These are phyloP conservation scores for Agapetus fuscipes DNA, from an alignment of 2,888 invertebrate genomes.

Conservation along the genomic window DNA sequence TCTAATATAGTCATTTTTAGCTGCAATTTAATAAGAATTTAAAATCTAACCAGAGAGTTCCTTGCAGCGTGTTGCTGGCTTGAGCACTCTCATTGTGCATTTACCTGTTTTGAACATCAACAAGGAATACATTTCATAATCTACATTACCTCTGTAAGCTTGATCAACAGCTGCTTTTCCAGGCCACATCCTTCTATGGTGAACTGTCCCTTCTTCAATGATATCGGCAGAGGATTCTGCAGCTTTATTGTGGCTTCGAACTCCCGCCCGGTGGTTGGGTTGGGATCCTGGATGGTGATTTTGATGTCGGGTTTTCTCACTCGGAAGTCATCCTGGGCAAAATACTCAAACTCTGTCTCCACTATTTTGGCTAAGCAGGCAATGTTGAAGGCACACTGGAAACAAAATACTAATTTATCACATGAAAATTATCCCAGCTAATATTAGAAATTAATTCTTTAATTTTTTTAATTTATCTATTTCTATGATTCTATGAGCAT, in stretches of 20 bases:
- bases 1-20: no score
- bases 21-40: no score
- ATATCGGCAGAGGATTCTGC: constrained; percentile 73
- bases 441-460: background rate
- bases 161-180: constrained; percentile 61
- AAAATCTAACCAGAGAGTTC: no score
- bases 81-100: no score
- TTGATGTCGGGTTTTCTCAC: constrained; percentile 84
- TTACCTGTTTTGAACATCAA: no score
- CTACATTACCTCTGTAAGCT: constrained; percentile 47
- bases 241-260: constrained; percentile 56
- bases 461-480: no score
- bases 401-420: constrained; percentile 12
- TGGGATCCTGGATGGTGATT: constrained; percentile 49
- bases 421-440: background rate
- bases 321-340: constrained; percentile 82
- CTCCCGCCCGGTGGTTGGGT: constrained; percentile 42
- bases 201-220: constrained; percentile 68
- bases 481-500: no score
- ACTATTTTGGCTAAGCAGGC: constrained; percentile 70
- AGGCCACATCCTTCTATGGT: constrained; percentile 76
- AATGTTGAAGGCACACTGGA: constrained; percentile 67
- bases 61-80: no score
- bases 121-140: no score
- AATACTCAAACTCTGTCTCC: constrained; percentile 77